Evolutionary conservation across 1,140 invertebrate species (phyloP), one percentile per base, ranked within the genome.

Genomic region (Cyclina sinensis): DNA sequence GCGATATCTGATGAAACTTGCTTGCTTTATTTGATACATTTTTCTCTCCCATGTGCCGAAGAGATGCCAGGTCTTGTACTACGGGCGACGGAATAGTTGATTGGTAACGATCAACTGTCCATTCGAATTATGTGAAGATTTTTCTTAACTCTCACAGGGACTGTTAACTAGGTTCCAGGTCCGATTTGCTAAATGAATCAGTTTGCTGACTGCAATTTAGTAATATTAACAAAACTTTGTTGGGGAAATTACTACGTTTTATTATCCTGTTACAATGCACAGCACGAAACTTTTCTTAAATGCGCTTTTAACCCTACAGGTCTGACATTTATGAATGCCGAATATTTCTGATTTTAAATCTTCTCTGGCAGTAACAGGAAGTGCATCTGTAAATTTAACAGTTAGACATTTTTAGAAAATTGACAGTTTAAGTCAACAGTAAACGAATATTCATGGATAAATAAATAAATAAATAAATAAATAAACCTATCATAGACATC

Each of bases 61-160:
- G 3, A 37, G 18, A 18, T 70, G 65, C 65, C 65, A 39, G 18
- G 32, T 18, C 37, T 70, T 32, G 18, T 70, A 70, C 65, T 18
- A 12, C 37, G 14, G 65, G 65, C 65, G 65, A 16, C 65, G 35
- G 65, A 70, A 27, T 70, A 32, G 4, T 70, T 37, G 65, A 70
- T 70, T 70, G 21, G 65, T 9, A 39, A 70, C 65, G 30, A 70
- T 70, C 65, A 39, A n/a, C 65, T 70, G 65, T 70, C 65, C 35
- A 27, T 32, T 70, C 27, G 32, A 70, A 70, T 70, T 70, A 70
- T 70, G 12, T 18, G 65, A 16, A 39, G 65, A 35, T 70, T 39
- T 35, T 70, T 27, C 65, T 35, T 18, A 70, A 70, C 14, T 70
- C 65, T 16, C 65, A 16, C 5, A 37, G 35, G 32, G 35, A 39